Percentiles rank a stretch among this genome's conserved stretches.
Evolutionary conservation across 2,797 vertebrate species (phyloP).

Genomic region (Jordanella pulchra): DNA sequence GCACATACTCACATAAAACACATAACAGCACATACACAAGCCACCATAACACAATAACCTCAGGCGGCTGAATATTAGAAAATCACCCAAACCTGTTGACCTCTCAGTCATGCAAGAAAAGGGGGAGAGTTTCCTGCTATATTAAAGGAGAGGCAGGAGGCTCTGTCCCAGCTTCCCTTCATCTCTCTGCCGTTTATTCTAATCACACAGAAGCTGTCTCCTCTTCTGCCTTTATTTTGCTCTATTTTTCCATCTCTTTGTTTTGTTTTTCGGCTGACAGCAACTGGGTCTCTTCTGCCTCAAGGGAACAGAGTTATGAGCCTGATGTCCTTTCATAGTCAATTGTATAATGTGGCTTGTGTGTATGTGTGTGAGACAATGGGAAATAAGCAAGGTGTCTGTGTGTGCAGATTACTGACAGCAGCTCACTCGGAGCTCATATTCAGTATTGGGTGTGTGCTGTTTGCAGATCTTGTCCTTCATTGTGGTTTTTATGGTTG

Average conservation of each 20-base stretch:
- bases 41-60: slow-evolving; percentile 79
- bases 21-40: slow-evolving; percentile 59
- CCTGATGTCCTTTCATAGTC: slow-evolving; percentile 79
- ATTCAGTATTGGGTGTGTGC: slow-evolving; percentile 60
- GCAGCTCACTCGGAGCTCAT: slow-evolving; percentile 59
- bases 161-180: slow-evolving; percentile 73
- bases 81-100: slow-evolving; percentile 82
- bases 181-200: slow-evolving; percentile 81
- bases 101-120: slow-evolving; percentile 70
- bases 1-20: slow-evolving; percentile 49
- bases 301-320: slow-evolving; percentile 81
- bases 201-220: slow-evolving; percentile 78
- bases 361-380: slow-evolving; percentile 54
- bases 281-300: slow-evolving; percentile 75
- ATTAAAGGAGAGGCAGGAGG: slow-evolving; percentile 81
- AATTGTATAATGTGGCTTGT: slow-evolving; percentile 76
- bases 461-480: slow-evolving; percentile 73
- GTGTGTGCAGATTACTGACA: slow-evolving; percentile 50
- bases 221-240: slow-evolving; percentile 76
- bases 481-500: slow-evolving; percentile 67
- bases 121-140: slow-evolving; percentile 74
- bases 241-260: slow-evolving; percentile 80
- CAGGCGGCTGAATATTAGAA: slow-evolving; percentile 87
- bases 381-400: slow-evolving; percentile 24
- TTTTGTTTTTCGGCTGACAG: slow-evolving; percentile 80